Evolutionary conservation across 1,140 invertebrate genomes (phyloP).

Genomic region (Macrosteles quadrilineatus): DNA sequence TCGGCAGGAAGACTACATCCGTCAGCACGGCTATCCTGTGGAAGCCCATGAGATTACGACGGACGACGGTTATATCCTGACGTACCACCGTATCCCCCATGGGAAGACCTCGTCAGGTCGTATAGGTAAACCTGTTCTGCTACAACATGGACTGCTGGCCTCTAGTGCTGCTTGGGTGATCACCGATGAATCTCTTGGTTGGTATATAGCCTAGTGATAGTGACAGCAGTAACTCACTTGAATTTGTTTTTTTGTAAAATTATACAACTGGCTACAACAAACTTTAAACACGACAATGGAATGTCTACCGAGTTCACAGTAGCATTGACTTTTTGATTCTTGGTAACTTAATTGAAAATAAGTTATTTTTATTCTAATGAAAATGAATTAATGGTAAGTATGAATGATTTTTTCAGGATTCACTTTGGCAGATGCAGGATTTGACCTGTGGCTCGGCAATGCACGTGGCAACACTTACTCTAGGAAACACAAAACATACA

Average conservation of each 20-base stretch:
- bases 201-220: too few relatives aligned
- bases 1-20: constrained; percentile 34
- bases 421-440: constrained; percentile 60
- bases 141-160: constrained; percentile 74
- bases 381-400: too few relatives aligned
- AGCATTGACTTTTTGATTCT: too few relatives aligned
- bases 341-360: too few relatives aligned
- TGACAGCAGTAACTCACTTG: too few relatives aligned
- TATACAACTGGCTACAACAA: too few relatives aligned
- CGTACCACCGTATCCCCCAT: constrained; percentile 55
- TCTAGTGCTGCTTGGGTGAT: neutral
- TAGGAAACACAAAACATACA: constrained; percentile 46
- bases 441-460: constrained; percentile 73
- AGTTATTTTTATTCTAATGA: too few relatives aligned
- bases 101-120: constrained; percentile 7
- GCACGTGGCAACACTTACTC: constrained; percentile 66
- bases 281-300: too few relatives aligned
- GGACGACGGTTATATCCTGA: constrained; percentile 61
- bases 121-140: constrained; percentile 54
- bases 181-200: neutral
- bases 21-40: constrained; percentile 59
- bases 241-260: too few relatives aligned
- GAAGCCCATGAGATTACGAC: constrained; percentile 58
- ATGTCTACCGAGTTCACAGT: too few relatives aligned
- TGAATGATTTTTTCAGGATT: constrained; percentile 55